phyloP scores from a whole-genome alignment of 2,888 invertebrate species.

The Alloscopus bannaensis region DNA sequence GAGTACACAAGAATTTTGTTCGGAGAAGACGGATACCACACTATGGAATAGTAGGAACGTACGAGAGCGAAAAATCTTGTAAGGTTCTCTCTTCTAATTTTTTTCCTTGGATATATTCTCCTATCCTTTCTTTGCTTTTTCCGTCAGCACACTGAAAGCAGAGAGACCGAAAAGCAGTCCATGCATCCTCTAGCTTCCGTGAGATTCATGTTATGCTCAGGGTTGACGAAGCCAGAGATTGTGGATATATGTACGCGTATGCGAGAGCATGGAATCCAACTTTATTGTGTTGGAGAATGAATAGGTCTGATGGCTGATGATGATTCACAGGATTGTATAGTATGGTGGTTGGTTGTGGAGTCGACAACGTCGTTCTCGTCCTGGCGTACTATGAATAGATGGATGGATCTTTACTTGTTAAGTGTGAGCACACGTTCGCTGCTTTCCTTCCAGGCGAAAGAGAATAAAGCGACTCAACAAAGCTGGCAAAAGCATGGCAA shows the following conservation, averaged over 20 bases:
- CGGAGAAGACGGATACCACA: slow-evolving; percentile 16
- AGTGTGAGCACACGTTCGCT: slow-evolving; percentile 18
- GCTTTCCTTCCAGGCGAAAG: slow-evolving; percentile 16
- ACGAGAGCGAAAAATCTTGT: slow-evolving; percentile 34
- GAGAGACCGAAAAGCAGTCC: too few relatives aligned
- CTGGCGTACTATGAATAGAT: slow-evolving; percentile 11
- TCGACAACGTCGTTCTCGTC: background rate
- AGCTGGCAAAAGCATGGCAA: background rate
- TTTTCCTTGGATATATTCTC: too few relatives aligned
- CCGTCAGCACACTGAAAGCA: too few relatives aligned
- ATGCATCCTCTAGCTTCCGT: background rate
- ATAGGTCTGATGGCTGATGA: slow-evolving; percentile 22
- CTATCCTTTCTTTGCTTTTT: background rate
- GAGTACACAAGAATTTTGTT: slow-evolving; percentile 51
- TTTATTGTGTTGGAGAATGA: slow-evolving; percentile 3
- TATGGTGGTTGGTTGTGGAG: background rate
- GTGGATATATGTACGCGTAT: background rate
- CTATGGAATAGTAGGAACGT: slow-evolving; percentile 16
- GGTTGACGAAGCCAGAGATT: background rate
- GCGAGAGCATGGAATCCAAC: slow-evolving; percentile 20
- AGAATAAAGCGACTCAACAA: background rate
- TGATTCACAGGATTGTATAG: slow-evolving; percentile 27
- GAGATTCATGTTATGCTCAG: too few relatives aligned
- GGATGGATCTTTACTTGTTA: slow-evolving; percentile 6
- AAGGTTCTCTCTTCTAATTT: slow-evolving; percentile 26